Evolutionary conservation across 2,113 vertebrate species (phyloP).

Genomic region (Callopanchax toddi): DNA sequence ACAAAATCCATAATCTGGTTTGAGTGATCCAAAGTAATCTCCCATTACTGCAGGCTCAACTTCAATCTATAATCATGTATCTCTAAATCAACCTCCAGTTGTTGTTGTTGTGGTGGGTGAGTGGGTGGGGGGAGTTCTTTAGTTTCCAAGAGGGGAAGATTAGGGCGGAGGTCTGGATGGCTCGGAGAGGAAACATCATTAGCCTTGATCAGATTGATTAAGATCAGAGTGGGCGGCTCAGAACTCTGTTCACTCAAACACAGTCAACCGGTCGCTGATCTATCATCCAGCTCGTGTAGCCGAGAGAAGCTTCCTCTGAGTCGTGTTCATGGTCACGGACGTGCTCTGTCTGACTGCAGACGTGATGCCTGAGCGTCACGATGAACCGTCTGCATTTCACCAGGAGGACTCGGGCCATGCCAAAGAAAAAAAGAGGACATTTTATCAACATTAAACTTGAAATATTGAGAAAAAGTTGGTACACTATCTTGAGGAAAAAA

Average conservation of each 20-base stretch:
- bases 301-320: slow-evolving; percentile 4
- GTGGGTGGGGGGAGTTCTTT: slow-evolving; percentile 19
- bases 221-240: slow-evolving; percentile 40
- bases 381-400: too few species aligned
- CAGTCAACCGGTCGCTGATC: slow-evolving; percentile 30
- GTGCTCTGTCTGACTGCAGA: neutral
- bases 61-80: slow-evolving; percentile 72
- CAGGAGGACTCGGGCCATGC: too few species aligned
- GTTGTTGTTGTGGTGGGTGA: neutral
- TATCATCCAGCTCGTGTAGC: slow-evolving; percentile 28
- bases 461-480: too few species aligned
- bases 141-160: slow-evolving; percentile 47
- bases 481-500: too few species aligned
- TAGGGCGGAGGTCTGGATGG: slow-evolving; percentile 47
- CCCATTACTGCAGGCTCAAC: slow-evolving; percentile 61
- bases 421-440: too few species aligned
- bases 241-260: slow-evolving; percentile 45
- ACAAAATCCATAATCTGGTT: slow-evolving; percentile 76
- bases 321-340: neutral
- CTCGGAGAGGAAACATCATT: slow-evolving; percentile 66
- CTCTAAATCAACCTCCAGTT: slow-evolving; percentile 58
- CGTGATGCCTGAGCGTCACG: neutral
- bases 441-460: too few species aligned
- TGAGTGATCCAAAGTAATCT: slow-evolving; percentile 73
- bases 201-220: slow-evolving; percentile 69